A percentile compares a stretch with the other conserved stretches of the same genome.
Evolutionary conservation across 64 coral and sea anemone species (phyloP).

Genomic region (Montipora cactus): DNA sequence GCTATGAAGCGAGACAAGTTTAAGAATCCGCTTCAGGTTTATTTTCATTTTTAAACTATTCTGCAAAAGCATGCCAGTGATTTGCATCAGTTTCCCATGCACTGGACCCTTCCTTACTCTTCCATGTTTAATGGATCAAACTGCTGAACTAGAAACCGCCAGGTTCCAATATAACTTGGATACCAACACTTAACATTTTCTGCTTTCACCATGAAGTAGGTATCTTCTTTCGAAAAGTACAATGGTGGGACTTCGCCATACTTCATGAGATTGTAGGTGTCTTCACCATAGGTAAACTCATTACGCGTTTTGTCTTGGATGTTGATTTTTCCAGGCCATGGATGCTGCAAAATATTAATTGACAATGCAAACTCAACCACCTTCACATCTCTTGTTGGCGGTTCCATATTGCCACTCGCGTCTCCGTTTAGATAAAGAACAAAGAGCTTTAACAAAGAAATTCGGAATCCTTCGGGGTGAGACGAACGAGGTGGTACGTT

Average conservation of each 20-base stretch:
- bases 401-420: not conserved
- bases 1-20: too few species aligned
- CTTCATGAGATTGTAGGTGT: conserved; percentile 25
- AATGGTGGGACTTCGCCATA: not conserved
- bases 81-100: too few species aligned
- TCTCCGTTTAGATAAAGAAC: not conserved
- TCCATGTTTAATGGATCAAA: not conserved
- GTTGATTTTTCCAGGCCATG: not conserved
- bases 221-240: not conserved
- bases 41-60: too few species aligned
- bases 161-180: too few species aligned
- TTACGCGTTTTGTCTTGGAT: too few species aligned
- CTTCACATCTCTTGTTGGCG: not conserved
- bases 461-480: not conserved
- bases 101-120: not conserved
- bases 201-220: conserved; percentile 6
- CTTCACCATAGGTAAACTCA: too few species aligned
- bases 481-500: not conserved
- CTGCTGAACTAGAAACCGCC: not conserved
- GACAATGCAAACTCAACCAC: conserved; percentile 49
- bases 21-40: too few species aligned
- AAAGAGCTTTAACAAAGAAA: not conserved
- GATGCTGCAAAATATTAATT: too few species aligned
- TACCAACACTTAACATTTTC: too few species aligned
- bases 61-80: too few species aligned